Evolutionary conservation across 2,113 vertebrate genomes (phyloP).

Genomic region (Chrysochloris asiatica): DNA sequence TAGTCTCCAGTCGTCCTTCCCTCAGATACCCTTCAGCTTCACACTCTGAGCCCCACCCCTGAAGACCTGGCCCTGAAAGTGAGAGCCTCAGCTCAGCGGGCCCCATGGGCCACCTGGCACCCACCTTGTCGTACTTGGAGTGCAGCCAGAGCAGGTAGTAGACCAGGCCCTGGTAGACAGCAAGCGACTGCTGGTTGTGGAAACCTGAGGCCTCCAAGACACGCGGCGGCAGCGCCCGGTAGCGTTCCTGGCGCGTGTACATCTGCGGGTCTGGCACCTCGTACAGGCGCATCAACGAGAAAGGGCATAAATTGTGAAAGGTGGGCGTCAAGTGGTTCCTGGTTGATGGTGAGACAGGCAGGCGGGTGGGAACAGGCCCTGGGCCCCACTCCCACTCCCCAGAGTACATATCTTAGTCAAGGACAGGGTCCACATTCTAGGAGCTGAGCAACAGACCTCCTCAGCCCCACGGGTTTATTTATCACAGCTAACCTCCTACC

Average conservation of each 20-base stretch:
- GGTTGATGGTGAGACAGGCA: fast-evolving
- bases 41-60: not conserved
- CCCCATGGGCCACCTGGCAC: not conserved
- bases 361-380: too few relatives aligned
- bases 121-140: slow-evolving; percentile 78
- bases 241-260: slow-evolving; percentile 77
- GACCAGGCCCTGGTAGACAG: slow-evolving; percentile 80
- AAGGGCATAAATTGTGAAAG: slow-evolving; percentile 70
- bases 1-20: too few relatives aligned
- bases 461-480: too few relatives aligned
- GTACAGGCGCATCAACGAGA: slow-evolving; percentile 42
- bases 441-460: too few relatives aligned
- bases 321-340: not conserved
- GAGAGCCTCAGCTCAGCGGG: too few relatives aligned
- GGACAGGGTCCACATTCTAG: too few relatives aligned
- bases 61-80: too few relatives aligned
- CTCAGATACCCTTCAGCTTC: not conserved
- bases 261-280: slow-evolving; percentile 48
- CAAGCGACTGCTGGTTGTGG: slow-evolving; percentile 67
- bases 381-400: too few relatives aligned
- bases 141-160: slow-evolving; percentile 81
- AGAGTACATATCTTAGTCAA: too few relatives aligned
- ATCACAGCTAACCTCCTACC: too few relatives aligned
- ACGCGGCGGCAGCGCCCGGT: slow-evolving; percentile 54
- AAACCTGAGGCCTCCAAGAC: slow-evolving; percentile 55